Percentiles rank a stretch among this genome's conserved stretches.
phyloP scores from a whole-genome alignment of 2,113 vertebrate genomes.

The Loxodonta africana region DNA sequence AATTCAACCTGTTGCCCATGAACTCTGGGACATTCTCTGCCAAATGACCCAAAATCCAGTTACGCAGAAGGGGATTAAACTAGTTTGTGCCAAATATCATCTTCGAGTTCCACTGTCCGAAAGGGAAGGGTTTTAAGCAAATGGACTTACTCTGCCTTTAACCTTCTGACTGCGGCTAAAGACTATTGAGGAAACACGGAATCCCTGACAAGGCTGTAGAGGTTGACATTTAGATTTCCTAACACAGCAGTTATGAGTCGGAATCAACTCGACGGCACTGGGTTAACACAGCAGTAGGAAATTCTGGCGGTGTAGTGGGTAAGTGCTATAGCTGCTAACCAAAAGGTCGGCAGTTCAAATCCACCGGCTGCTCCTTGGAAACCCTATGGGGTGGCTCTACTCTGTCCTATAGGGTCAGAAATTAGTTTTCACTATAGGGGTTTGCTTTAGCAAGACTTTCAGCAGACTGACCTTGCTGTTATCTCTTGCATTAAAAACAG shows the following conservation, averaged over 20 bases:
- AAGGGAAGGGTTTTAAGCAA: not conserved
- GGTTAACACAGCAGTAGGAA: too few relatives aligned
- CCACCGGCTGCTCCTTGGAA: too few relatives aligned
- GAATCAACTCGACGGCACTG: too few relatives aligned
- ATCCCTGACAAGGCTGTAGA: not conserved
- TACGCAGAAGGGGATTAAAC: not conserved
- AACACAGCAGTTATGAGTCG: not conserved
- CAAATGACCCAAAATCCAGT: not conserved
- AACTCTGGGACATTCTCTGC: not conserved
- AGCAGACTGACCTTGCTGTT: not conserved
- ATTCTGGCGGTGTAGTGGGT: too few relatives aligned
- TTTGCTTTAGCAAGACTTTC: slow-evolving; percentile 19
- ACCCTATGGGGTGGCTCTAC: too few relatives aligned
- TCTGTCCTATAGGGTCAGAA: too few relatives aligned
- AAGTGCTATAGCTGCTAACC: too few relatives aligned
- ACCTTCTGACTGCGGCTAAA: not conserved
- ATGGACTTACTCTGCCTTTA: not conserved
- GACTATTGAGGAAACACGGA: not conserved
- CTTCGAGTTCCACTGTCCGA: not conserved
- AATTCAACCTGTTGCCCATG: not conserved
- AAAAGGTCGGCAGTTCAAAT: too few relatives aligned
- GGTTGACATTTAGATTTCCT: not conserved
- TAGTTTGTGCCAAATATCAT: not conserved
- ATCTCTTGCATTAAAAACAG: not conserved
- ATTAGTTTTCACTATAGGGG: not conserved